Evolutionary conservation across 1,140 invertebrate species (phyloP), one percentile per base, ranked within the genome.

Genomic region (Drosophila ironensis): DNA sequence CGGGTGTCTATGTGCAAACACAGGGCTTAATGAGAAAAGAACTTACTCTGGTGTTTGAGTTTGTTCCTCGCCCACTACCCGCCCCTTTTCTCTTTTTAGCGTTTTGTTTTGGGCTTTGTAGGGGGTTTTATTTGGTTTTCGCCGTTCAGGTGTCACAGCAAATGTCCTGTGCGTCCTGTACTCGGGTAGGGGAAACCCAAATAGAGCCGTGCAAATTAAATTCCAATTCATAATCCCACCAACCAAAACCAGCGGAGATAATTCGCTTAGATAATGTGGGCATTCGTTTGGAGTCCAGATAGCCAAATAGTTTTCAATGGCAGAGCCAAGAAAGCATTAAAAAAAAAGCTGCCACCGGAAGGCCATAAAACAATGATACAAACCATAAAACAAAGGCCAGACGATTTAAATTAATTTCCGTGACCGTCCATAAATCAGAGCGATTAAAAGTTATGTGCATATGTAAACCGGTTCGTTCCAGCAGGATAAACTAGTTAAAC

Each of bases 21-120:
- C 37, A 51, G 45, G 66, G 71, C 80, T 72, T 84, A 86, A 84
- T 84, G 80, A 84, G 80, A 86, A 80, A 87, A 84, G 82, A 84
- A 84, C 74, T 86, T 80, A 68, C 71, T 86, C 78, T 54, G 72
- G 66, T 84, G 77, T 84, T 84, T 84, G 77, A 60, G 63, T 81
- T 72, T 60, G 30, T 77, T 69, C 46, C 20, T 47, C 37, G 22
- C 41, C 20, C 47, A 20, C 25, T 47, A 16, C 12, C 54, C 25
- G 53, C 12, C 25, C 22, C 37, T 27, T 17, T 12, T n/a, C 30
- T 20, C 50, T 19, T 61, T 38, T 33, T 30, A 24, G 12, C 24
- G 24, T 46, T 63, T 48, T 40, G 67, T 70, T 59, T 53, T 61
- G 46, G 47, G 28, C 52, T 27, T 63, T 69, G 52, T 61, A 46